These are phyloP conservation scores for Halyomorpha halys DNA, from an alignment of 1,140 invertebrate genomes.

Conservation along the genomic window DNA sequence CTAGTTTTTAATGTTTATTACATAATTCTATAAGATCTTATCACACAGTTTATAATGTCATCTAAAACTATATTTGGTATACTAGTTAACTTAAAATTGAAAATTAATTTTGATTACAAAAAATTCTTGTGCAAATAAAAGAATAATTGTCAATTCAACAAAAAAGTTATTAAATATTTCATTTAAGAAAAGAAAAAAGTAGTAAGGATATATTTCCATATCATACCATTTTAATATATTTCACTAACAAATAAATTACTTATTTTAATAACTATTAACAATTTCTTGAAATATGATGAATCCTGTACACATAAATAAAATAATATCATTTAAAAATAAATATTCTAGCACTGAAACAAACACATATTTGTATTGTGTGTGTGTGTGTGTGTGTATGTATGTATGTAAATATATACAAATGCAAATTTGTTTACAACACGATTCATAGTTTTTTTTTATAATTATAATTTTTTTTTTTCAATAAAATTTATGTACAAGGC, in stretches of 20 bases:
- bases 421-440: not conserved
- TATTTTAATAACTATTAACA: no score
- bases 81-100: slow-evolving; percentile 5
- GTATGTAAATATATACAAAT: not conserved
- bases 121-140: no score
- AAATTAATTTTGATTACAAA: no score
- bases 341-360: not conserved
- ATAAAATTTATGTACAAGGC: not conserved
- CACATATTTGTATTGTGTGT: not conserved
- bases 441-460: not conserved
- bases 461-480: not conserved
- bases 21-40: slow-evolving; percentile 7
- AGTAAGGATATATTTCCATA: no score
- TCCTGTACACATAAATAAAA: slow-evolving; percentile 7
- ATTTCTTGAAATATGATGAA: not conserved
- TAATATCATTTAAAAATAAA: slow-evolving; percentile 7
- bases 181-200: no score
- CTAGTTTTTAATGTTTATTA: slow-evolving; percentile 16
- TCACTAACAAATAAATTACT: no score
- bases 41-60: slow-evolving; percentile 15
- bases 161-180: no score
- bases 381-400: not conserved
- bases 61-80: slow-evolving; percentile 17
- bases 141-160: no score
- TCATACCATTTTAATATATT: no score